Conservation (phyloP, 2,888 invertebrate species). For the Nycteola revayana region DNA sequence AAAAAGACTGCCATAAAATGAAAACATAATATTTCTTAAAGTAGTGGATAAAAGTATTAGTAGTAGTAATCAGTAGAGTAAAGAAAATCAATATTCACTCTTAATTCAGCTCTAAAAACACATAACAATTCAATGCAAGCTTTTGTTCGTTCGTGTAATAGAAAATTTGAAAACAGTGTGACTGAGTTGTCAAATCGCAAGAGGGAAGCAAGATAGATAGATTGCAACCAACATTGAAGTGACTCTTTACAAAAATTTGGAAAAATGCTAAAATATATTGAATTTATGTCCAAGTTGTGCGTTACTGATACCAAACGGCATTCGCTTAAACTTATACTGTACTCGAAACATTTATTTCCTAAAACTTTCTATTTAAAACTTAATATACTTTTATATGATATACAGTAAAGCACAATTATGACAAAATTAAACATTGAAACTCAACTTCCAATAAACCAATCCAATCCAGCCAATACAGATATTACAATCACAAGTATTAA, state of each 20-base stretch:
- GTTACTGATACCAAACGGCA: too few species aligned
- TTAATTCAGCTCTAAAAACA: conserved; percentile 52
- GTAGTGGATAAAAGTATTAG: not conserved
- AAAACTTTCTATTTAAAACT: too few species aligned
- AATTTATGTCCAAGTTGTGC: too few species aligned
- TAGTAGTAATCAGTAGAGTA: too few species aligned
- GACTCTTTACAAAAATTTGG: conserved; percentile 47
- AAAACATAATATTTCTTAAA: too few species aligned
- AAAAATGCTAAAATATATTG: conserved; percentile 1
- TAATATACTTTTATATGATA: too few species aligned
- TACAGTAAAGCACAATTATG: too few species aligned
- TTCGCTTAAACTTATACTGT: too few species aligned
- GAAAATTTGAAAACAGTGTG: conserved; percentile 54
- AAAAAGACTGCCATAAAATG: too few species aligned
- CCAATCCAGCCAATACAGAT: not conserved
- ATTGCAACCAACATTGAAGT: conserved; percentile 54
- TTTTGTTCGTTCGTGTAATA: conserved; percentile 47
- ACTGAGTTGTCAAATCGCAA: conserved; percentile 40
- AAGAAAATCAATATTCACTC: too few species aligned
- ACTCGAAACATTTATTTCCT: too few species aligned
- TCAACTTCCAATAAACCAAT: not conserved
- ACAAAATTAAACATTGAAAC: too few species aligned
- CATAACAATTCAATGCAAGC: conserved; percentile 65
- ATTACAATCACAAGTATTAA: conserved; percentile 15
- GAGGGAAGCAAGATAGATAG: conserved; percentile 63